Base-by-base conservation (phyloP, 2,113 vertebrate species). In the Lontra canadensis region DNA sequence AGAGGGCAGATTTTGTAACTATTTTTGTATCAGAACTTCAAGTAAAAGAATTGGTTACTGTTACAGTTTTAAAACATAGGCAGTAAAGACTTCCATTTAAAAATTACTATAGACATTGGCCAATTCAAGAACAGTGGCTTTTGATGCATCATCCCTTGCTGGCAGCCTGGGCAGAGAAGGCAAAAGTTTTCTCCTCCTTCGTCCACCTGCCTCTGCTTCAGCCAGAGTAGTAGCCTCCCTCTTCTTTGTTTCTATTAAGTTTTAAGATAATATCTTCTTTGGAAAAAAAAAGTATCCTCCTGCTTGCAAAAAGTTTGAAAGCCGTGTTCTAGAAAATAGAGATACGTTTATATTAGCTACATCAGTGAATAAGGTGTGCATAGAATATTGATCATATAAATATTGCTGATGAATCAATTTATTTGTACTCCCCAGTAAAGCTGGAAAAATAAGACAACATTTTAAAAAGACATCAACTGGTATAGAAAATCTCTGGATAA, bases 21-120 rank as follows among this genome's bases (percentile, higher is more conserved):
- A 78, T 83, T 93, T 97, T 96, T 94, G 29, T 49, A 81, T 95
- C 69, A 83, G 93, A 69, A 20, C 39, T 76, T 87, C 67, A 90
- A 94, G 65, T 73, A 87, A 87, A 94, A 44, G 47, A 76, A 88
- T 67, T 31, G 18, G 17, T 76, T 92, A 67, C 34, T 79, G 25
- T 67, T 86, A 95, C 0, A 87, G 29, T 86, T 97, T 90, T 59
- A 83, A 88, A 95, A 91, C n/a, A 21, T 36, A 73, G 76, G 34
- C 13, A 6, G 71, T 76, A 10, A 93, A 82, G n/a, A 59, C 21
- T 59, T 63, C 39, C 39, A 3, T 74, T 34, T 78, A 67, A 91
- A 78, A 93, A 78, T 93, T 93, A 31, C 52, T 95, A 83, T 80
- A 80, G 65, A 44, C 12, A 8, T 10, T 67, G 78, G 34, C 34